Percentiles rank a stretch among this genome's conserved stretches.
phyloP scores from a whole-genome alignment of 1,140 invertebrate species.

The Lanistes nyassanus region DNA sequence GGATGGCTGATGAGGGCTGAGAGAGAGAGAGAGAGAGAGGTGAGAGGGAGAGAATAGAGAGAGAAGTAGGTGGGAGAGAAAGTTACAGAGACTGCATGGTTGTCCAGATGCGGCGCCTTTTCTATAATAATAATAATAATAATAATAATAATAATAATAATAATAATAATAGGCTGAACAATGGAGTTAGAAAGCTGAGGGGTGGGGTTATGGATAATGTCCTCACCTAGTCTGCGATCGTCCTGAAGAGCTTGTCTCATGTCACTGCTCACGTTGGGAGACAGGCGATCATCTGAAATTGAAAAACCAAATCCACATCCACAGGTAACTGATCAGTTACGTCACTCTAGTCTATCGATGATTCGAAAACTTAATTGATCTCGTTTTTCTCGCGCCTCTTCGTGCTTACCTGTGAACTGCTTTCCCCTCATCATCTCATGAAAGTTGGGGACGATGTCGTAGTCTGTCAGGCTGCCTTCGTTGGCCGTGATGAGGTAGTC shows the following conservation, averaged over 20 bases:
- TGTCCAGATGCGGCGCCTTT: neutral
- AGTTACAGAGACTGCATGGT: too few species aligned
- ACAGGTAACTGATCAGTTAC: neutral
- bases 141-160: neutral
- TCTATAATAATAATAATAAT: neutral
- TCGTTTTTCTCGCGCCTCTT: neutral
- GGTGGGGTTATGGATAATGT: too few species aligned
- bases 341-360: neutral
- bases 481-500: constrained; percentile 29
- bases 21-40: too few species aligned
- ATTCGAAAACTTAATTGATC: neutral
- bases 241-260: constrained; percentile 1
- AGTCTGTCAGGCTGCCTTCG: constrained; percentile 29
- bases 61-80: too few species aligned
- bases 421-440: constrained; percentile 18
- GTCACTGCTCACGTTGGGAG: neutral
- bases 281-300: neutral
- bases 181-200: too few species aligned
- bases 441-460: constrained; percentile 2
- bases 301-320: neutral
- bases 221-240: neutral
- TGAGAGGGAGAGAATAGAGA: too few species aligned
- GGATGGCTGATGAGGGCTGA: too few species aligned
- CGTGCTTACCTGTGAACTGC: neutral
- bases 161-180: too few species aligned